Base-by-base conservation (phyloP, 2,113 vertebrate genomes). In the Limnothrissa miodon region DNA sequence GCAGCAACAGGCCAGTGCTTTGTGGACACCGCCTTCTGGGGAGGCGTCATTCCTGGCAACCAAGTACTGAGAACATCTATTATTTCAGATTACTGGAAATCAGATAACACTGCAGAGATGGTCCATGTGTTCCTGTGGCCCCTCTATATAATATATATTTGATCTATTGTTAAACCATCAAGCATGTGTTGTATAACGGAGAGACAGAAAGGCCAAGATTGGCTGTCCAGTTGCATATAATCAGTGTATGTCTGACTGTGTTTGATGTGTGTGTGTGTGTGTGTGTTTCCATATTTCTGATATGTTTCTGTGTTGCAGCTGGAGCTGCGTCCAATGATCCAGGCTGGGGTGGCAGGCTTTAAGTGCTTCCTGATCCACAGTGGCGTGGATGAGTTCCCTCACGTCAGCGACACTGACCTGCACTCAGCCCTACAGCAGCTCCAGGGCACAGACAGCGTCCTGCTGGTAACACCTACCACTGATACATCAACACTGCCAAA, bases 301-400 rank as follows among this genome's bases (percentile, higher is more conserved):
- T 29, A 3, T 29, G 59, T 62, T 1, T 62, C n/a, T 62, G n/a
- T 62, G 59, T 62, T 62, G 25, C 25, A 82, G 10, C 23, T 42
- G 44, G 23, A 39, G 33, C 5, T 62, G 33, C 33, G 36, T 11
- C 36, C 51, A 5, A 42, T 82, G 39, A 66, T 44, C 23, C 39
- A 66, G 17, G 17, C 53, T 19, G 21, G 6, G 19, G 21, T 39
- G 46, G 46, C 66, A 11, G 59, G 59, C n/a, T 62, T 96, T 86
- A 95, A 96, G 86, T 96, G 95, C 79, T 96, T 96, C 90, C 92
- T 96, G 79, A 95, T 95, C 85, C 91, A 94, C 78, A 96, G 95
- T 6, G 95, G 95, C 1, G 95, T 96, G 85, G 93, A 95, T 0
- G 95, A 95, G 87, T 96, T 96, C 83, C 94, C 95, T 2, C 93